Conservation (phyloP, 2,888 invertebrate genomes). For the Eupelmus urozonus region DNA sequence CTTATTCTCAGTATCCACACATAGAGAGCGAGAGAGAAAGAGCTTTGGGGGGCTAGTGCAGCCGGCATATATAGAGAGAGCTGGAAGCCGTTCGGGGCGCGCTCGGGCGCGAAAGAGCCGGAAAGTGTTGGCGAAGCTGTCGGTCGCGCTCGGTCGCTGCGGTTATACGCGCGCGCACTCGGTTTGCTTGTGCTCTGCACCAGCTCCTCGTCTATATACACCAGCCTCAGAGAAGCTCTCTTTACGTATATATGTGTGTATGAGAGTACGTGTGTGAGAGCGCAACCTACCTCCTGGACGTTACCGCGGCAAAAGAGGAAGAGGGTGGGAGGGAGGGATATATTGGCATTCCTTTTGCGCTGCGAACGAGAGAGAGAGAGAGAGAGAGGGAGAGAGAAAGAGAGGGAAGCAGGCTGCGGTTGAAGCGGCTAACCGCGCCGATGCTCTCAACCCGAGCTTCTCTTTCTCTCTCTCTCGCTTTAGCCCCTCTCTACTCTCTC, state of each 20-base stretch:
- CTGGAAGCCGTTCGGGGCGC: background rate
- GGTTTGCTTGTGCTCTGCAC: conserved; percentile 71
- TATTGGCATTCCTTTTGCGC: conserved; percentile 25
- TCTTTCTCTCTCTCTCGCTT: conserved; percentile 2
- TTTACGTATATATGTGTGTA: background rate
- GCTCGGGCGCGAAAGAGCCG: conserved; percentile 62
- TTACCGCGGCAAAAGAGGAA: background rate
- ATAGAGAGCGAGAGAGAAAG: background rate
- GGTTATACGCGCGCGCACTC: conserved; percentile 71
- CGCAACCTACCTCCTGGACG: background rate
- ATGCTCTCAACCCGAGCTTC: conserved; percentile 73
- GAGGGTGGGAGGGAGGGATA: conserved; percentile 12
- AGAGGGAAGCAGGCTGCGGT: conserved; percentile 70
- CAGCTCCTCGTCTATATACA: conserved; percentile 35
- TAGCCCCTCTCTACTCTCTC: background rate
- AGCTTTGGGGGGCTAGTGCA: too few species aligned
- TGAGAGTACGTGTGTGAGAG: background rate
- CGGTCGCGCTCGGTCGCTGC: conserved; percentile 72
- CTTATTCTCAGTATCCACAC: conserved; percentile 60
- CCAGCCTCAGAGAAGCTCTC: background rate
- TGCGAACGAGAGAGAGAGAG: conserved; percentile 4
- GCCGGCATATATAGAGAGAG: conserved; percentile 5
- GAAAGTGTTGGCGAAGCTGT: conserved; percentile 75
- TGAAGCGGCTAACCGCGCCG: conserved; percentile 75
- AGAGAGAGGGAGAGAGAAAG: conserved; percentile 32